Evolutionary conservation across 2,888 invertebrate genomes (phyloP), one percentile per base, ranked within the genome.

Genomic region (Synanthedon andrenaeformis): DNA sequence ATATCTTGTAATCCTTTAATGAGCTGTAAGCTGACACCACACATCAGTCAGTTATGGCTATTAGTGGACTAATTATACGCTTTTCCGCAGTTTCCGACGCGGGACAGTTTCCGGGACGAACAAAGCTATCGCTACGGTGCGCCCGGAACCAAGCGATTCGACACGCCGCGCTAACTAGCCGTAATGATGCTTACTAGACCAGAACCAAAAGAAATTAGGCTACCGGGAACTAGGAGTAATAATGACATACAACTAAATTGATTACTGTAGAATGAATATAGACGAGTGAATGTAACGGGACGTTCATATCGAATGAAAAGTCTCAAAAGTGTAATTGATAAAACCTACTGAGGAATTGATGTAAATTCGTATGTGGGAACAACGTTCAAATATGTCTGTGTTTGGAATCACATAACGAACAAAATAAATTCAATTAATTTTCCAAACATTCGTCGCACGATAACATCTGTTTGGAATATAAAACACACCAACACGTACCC

Each of bases 401-500:
- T 77, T 79, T 76, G 71, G 68, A 73, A 74, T 73, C 69, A 76
- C 78, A 80, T 77, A 80, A 79, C 75, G 79, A 80, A 81, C 75
- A 79, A 72, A 75, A 73, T 68, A 72, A 66, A 79, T 80, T 81
- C 74, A 82, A 84, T 82, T 83, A 82, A 84, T 81, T 79, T 82
- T 74, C 77, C 74, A 79, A 67, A 66, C 74, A 74, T 72, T 35
- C 72, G 74, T 69, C 69, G 64, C 68, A 70, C 76, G 79, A 80
- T 79, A 80, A 79, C 85, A 85, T 85, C 83, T 85, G 86, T 79
- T 82, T 80, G 70, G 83, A 86, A 86, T 84, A 83, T 81, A 84
- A 83, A 85, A 84, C 75, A 79, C 72, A 73, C 67, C 65, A 68
- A 72, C 75, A 71, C 70, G 72, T 70, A 70, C 65, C 65, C 65